Base-by-base conservation (phyloP, 2,888 invertebrate species). In the Octodonta nipae region DNA sequence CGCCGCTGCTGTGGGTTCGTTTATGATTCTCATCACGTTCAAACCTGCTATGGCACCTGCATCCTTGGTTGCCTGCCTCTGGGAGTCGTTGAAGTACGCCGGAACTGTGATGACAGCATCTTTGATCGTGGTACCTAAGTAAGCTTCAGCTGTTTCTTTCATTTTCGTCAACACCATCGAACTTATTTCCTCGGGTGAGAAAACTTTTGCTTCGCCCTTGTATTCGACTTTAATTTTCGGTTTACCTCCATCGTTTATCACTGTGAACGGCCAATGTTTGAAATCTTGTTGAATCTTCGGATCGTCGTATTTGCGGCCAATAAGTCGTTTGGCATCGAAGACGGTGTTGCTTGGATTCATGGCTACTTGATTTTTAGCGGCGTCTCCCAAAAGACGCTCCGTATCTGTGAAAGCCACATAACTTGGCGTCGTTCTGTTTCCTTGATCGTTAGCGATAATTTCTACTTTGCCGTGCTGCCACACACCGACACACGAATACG, bases 221-320 rank as follows among this genome's bases (percentile, higher is more conserved):
- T 71, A 75, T 44, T 76, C 73, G 1, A 77, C 70, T 50, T 72
- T 68, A 33, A 79, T 73, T 54, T 76, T 78, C 1, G 78, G 78
- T 47, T 78, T 78, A 20, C 74, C 67, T 28, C 63, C 58, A 31
- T 77, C 77, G 47, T 60, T 75, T 38, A 76, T 54, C 4, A 82
- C 78, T 46, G 70, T 71, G 62, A 88, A 87, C 2, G 86, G 83
- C 86, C 86, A 87, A 47, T 79, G 78, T 50, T 81, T 80, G 68
- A 82, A 76, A 56, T 87, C 86, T 15, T 70, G 67, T 52, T 83
- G 81, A 25, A 84, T 81, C 46, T 78, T 74, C 1, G 64, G 65
- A 52, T 86, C 85, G 46, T 75, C 74, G 53, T 70, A 86, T 43
- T 76, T 77, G 41, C 85, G 71, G 24, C 87, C 87, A 54, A 87